These are phyloP conservation scores for Enteromius trimaculatus DNA, from an alignment of 2,797 vertebrate species.

Conservation along the genomic window DNA sequence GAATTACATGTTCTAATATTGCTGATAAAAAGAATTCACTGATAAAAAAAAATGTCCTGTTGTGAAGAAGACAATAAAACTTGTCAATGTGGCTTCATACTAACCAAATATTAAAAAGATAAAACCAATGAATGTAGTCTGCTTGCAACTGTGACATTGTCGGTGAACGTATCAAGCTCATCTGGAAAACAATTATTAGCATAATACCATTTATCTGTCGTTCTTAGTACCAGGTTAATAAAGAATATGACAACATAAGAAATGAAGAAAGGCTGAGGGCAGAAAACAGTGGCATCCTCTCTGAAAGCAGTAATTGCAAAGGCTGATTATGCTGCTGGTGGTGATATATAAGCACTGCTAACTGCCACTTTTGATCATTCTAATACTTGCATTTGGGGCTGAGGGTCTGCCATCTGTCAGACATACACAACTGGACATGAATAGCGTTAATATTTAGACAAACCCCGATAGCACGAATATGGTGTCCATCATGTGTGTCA, in stretches of 20 bases:
- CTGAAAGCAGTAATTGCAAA: conserved; percentile 67
- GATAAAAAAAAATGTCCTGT: not conserved
- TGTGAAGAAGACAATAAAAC: not conserved
- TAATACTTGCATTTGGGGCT: conserved; percentile 51
- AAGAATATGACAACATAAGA: not conserved
- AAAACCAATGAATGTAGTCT: not conserved
- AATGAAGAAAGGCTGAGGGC: not conserved
- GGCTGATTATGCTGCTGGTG: conserved; percentile 60
- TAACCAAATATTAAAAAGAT: not conserved
- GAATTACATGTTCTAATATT: conserved; percentile 3
- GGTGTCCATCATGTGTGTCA: not conserved
- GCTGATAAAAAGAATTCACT: not conserved
- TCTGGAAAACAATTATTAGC: not conserved
- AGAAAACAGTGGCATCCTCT: conserved; percentile 56
- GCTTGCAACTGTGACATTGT: not conserved
- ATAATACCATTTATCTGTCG: not conserved
- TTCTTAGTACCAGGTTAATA: not conserved
- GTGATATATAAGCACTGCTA: conserved; percentile 54
- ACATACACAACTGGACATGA: conserved; percentile 6
- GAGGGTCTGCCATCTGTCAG: conserved; percentile 51
- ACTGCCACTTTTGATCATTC: conserved; percentile 55
- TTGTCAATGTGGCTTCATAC: not conserved
- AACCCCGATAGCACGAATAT: conserved; percentile 11
- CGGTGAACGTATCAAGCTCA: not conserved
- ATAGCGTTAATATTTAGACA: conserved; percentile 15